Percentiles rank a stretch among this genome's conserved stretches.
phyloP scores from a whole-genome alignment of 2,888 invertebrate genomes.

The Plebejus melissa region DNA sequence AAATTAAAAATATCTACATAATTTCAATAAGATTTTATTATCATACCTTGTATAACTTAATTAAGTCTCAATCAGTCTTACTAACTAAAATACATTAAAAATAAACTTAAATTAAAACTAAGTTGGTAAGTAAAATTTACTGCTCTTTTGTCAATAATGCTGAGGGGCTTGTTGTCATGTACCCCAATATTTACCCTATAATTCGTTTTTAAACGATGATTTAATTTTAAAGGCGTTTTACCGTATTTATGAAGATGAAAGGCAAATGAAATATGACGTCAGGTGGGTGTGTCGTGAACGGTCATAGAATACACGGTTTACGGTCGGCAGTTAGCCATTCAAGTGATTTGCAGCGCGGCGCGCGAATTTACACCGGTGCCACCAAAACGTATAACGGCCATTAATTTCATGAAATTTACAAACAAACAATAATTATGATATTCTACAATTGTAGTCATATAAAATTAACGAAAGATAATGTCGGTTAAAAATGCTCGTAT shows the following conservation, averaged over 20 bases:
- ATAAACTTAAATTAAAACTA: background rate
- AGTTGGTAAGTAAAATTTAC: background rate
- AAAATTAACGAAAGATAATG: background rate
- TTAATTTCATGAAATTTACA: background rate
- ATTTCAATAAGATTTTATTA: conserved; percentile 7
- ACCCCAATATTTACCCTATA: background rate
- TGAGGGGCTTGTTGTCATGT: background rate
- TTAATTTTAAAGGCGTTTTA: background rate
- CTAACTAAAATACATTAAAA: conserved; percentile 16
- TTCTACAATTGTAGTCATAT: background rate
- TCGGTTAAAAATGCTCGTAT: background rate
- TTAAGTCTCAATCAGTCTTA: conserved; percentile 26
- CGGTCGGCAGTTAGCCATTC: background rate
- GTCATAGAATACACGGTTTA: background rate
- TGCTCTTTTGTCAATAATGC: background rate
- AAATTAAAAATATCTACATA: background rate
- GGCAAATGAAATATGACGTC: background rate
- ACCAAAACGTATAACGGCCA: conserved; percentile 1
- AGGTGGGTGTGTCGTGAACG: background rate
- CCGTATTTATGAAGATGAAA: background rate
- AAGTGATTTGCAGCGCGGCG: background rate
- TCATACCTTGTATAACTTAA: conserved; percentile 14
- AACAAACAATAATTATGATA: background rate
- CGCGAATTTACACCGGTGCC: background rate
- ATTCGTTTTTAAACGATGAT: no score